Percentiles rank a stretch among this genome's conserved stretches.
Conservation (phyloP, 1,140 invertebrate species). For the Sarcophaga bullata region DNA sequence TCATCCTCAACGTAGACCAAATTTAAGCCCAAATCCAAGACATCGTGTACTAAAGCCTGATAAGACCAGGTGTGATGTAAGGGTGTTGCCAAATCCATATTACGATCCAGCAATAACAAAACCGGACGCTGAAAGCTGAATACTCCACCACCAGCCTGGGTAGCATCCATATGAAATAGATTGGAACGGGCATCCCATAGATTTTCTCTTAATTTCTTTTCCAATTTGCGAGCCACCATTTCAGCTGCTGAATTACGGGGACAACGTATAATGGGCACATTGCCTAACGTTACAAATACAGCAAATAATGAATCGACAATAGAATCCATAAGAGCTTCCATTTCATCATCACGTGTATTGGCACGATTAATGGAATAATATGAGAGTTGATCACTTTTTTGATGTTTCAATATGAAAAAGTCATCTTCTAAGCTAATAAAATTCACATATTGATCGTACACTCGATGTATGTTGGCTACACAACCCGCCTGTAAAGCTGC, state of each 20-base stretch:
- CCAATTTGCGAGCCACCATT: constrained; percentile 96
- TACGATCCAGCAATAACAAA: constrained; percentile 92
- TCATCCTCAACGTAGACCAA: constrained; percentile 83
- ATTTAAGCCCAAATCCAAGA: constrained; percentile 91
- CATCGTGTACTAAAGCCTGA: constrained; percentile 95
- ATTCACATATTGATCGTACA: constrained; percentile 98
- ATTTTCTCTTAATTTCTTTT: constrained; percentile 97
- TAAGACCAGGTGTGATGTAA: constrained; percentile 99
- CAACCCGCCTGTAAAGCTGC: constrained; percentile 89
- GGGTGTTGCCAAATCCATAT: constrained; percentile 96
- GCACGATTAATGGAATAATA: constrained; percentile 96
- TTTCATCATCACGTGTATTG: constrained; percentile 95
- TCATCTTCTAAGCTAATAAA: constrained; percentile 99
- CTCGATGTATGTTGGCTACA: constrained; percentile 91
- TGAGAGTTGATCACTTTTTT: constrained; percentile 88
- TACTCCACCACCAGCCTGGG: constrained; percentile 77
- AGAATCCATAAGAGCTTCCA: constrained; percentile 92
- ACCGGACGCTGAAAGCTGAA: constrained; percentile 93
- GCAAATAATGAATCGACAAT: constrained; percentile 98
- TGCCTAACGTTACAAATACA: constrained; percentile 94
- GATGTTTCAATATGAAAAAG: constrained; percentile 93
- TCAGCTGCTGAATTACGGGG: constrained; percentile 97
- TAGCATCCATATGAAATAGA: constrained; percentile 88
- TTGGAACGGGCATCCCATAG: constrained; percentile 96
- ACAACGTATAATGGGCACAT: constrained; percentile 95